Percentiles rank a stretch among this genome's conserved stretches.
These are phyloP conservation scores for Columba guinea DNA, from an alignment of 2,797 vertebrate genomes.

Conservation along the genomic window DNA sequence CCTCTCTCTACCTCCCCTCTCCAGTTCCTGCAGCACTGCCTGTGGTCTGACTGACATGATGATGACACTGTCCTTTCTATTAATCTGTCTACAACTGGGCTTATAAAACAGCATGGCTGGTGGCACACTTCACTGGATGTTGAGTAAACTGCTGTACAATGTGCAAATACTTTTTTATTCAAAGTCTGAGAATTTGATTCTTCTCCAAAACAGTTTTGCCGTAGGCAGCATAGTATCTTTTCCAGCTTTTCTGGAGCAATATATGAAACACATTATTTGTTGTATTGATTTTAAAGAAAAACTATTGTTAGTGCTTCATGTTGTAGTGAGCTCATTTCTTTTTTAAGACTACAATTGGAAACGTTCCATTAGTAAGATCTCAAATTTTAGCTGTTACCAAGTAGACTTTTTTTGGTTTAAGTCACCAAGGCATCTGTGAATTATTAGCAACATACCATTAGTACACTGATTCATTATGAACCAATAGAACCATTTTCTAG, in stretches of 20 bases:
- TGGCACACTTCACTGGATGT: background rate
- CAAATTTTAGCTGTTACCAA: background rate
- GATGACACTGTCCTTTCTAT: conserved; percentile 35
- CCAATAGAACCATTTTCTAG: background rate
- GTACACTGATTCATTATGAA: background rate
- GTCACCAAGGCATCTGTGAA: background rate
- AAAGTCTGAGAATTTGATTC: background rate
- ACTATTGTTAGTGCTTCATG: background rate
- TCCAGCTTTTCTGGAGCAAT: background rate
- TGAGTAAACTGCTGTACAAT: background rate
- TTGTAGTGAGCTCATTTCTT: background rate
- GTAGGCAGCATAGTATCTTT: background rate
- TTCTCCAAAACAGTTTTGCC: conserved; percentile 3
- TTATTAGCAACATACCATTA: background rate
- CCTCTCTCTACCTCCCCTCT: background rate
- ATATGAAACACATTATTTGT: background rate
- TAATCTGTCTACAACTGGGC: conserved; percentile 27
- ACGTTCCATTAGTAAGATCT: background rate
- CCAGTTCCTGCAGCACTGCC: background rate
- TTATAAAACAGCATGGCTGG: conserved; percentile 27
- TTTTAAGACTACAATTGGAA: background rate
- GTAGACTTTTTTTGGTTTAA: background rate
- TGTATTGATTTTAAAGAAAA: background rate
- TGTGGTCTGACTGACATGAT: conserved; percentile 35
- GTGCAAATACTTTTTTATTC: background rate